Evolutionary conservation across 2,888 invertebrate species (phyloP).

Genomic region (Chrysotoxum bicinctum): DNA sequence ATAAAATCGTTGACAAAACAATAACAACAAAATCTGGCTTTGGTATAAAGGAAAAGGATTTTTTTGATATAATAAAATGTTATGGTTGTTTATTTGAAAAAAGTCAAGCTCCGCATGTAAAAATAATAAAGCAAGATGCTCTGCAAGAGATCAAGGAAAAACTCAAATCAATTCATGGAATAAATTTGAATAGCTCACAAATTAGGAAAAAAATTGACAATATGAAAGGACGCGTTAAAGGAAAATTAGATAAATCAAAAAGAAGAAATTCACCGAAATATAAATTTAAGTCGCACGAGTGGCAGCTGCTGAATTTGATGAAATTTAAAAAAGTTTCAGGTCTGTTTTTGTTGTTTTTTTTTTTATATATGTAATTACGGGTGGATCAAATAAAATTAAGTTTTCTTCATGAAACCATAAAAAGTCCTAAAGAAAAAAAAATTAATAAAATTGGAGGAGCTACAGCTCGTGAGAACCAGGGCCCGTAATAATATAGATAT

Average conservation of each 20-base stretch:
- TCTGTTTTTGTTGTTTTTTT: background rate
- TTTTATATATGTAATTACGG: no score
- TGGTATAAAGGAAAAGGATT: background rate
- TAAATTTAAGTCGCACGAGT: background rate
- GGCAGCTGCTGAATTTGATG: background rate
- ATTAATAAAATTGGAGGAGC: no score
- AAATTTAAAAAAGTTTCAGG: background rate
- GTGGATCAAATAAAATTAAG: background rate
- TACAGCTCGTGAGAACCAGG: no score
- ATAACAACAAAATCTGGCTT: background rate
- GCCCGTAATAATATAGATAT: no score
- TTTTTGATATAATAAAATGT: background rate
- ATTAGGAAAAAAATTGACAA: slow-evolving; percentile 3
- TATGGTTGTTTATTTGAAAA: slow-evolving; percentile 1
- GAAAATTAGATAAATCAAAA: background rate
- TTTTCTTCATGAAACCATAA: background rate
- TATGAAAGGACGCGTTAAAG: background rate
- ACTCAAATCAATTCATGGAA: background rate
- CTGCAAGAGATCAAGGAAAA: background rate
- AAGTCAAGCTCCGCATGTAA: background rate
- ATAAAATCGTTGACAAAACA: background rate
- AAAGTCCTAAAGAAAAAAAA: no score
- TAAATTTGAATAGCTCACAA: background rate
- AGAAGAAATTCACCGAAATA: background rate
- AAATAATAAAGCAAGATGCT: background rate